Conservation (phyloP, 2,797 vertebrate genomes). For the Eutrigla gurnardus region DNA sequence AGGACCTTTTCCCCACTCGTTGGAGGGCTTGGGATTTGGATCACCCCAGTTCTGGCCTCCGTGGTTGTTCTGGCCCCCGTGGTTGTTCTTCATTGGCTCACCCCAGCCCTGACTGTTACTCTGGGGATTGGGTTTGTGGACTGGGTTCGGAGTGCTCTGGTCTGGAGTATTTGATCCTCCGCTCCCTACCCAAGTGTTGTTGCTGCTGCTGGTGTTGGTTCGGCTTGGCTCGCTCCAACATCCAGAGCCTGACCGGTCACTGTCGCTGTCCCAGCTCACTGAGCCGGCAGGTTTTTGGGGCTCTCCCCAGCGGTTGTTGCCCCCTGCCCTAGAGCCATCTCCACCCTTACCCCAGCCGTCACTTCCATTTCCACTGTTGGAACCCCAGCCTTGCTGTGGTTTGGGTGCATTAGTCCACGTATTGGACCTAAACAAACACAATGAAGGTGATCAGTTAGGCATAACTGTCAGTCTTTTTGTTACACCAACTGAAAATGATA, state of each 20-base stretch:
- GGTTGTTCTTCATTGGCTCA: constrained; percentile 87
- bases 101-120: constrained; percentile 86
- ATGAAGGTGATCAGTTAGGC: background rate
- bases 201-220: constrained; percentile 85
- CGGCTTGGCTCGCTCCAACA: constrained; percentile 90
- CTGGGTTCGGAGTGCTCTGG: constrained; percentile 81
- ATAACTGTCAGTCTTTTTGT: too few species aligned
- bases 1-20: constrained; percentile 91
- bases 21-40: constrained; percentile 82
- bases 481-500: background rate
- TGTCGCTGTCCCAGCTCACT: constrained; percentile 90
- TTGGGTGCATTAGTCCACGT: constrained; percentile 90
- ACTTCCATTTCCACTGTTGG: constrained; percentile 72
- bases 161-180: constrained; percentile 85
- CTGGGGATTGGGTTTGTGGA: constrained; percentile 85
- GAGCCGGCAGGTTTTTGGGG: constrained; percentile 88
- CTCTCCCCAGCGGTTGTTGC: constrained; percentile 92
- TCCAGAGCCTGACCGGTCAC: constrained; percentile 92
- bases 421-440: constrained; percentile 74
- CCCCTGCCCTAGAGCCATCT: constrained; percentile 82
- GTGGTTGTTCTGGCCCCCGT: constrained; percentile 84
- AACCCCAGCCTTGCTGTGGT: constrained; percentile 87
- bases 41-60: constrained; percentile 89
- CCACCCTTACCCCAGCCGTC: constrained; percentile 88
- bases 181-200: constrained; percentile 84